Conservation (phyloP, 2,113 vertebrate genomes). For the Bufo bufo region DNA sequence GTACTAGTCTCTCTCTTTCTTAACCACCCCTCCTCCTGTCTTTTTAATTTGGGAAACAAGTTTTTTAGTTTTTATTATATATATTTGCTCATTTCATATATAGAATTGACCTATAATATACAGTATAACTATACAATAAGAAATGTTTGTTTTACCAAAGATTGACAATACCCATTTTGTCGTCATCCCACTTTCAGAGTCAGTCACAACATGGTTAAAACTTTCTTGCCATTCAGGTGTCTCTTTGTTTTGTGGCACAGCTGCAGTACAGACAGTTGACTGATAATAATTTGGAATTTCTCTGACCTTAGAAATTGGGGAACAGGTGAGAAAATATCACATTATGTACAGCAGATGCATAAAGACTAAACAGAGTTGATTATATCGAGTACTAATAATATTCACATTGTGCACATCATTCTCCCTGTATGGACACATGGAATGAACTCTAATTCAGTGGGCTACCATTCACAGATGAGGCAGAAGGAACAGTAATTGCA, state of each 20-base stretch:
- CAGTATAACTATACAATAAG: no score
- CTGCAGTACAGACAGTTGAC: conserved; percentile 11
- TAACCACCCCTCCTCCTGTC: no score
- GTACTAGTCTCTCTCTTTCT: no score
- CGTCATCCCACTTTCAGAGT: no score
- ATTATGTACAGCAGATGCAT: conserved; percentile 49
- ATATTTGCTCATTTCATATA: no score
- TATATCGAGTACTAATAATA: conserved; percentile 26
- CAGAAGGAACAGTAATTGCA: background rate
- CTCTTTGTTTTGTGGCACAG: conserved; percentile 9
- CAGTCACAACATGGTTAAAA: background rate
- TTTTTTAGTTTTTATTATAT: no score
- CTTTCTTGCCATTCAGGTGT: background rate
- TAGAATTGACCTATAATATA: no score
- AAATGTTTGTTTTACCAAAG: no score
- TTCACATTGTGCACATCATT: background rate
- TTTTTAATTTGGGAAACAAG: no score
- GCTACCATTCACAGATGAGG: background rate
- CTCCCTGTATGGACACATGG: background rate
- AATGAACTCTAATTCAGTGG: background rate
- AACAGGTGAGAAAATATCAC: conserved; percentile 57
- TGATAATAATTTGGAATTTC: background rate
- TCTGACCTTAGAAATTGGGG: conserved; percentile 43
- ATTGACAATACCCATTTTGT: no score
- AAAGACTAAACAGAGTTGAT: conserved; percentile 57